These are phyloP conservation scores for Stercorarius parasiticus DNA, from an alignment of 2,113 vertebrate genomes.

Conservation along the genomic window DNA sequence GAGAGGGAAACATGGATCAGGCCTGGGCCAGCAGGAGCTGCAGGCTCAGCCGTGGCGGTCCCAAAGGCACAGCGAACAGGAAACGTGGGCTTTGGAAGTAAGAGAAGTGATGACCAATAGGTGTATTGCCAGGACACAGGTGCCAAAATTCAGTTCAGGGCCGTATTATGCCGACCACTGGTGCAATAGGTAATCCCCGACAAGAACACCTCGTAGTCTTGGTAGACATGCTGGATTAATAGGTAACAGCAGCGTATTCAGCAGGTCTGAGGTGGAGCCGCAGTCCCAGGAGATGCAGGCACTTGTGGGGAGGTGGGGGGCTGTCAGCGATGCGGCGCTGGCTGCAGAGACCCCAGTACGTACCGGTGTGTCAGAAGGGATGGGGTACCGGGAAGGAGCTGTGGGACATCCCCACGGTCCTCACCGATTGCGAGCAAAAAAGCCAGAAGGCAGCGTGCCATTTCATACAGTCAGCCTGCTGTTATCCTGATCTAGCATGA, in stretches of 20 bases:
- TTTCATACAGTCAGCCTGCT: constrained; percentile 70
- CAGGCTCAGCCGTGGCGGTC: background rate
- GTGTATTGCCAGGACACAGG: background rate
- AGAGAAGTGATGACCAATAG: background rate
- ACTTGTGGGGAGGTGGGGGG: background rate
- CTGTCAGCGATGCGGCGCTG: accelerated
- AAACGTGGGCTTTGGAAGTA: background rate
- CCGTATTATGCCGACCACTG: background rate
- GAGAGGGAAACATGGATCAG: background rate
- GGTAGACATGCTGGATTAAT: accelerated
- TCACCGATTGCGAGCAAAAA: background rate
- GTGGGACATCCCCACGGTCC: background rate
- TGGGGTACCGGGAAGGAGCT: background rate
- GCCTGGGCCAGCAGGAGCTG: background rate
- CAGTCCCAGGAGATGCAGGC: background rate
- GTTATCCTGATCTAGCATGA: constrained; percentile 80
- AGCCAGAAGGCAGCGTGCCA: constrained; percentile 69
- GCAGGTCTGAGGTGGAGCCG: background rate
- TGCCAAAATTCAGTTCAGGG: background rate
- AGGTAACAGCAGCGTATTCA: background rate
- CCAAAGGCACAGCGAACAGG: background rate
- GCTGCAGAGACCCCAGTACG: no score
- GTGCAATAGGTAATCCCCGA: background rate
- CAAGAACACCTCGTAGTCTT: accelerated
- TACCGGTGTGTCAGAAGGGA: background rate